Evolutionary conservation across 2,113 vertebrate genomes (phyloP).

Genomic region (Pseudorectes ferrugineus): DNA sequence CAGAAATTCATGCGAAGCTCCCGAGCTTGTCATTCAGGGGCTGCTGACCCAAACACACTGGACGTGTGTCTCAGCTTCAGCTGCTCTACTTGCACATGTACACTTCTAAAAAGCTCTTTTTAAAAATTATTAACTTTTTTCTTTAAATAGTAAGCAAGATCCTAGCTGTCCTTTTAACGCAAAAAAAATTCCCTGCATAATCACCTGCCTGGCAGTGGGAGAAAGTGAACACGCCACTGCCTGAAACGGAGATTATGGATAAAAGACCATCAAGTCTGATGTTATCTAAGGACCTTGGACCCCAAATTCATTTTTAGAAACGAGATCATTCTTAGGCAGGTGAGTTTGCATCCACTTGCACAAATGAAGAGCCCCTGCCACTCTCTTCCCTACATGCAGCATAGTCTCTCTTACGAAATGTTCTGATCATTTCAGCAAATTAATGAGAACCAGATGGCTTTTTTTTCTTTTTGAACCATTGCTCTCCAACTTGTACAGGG

Average conservation of each 20-base stretch:
- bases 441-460: slow-evolving; percentile 1
- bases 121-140: background rate
- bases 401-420: background rate
- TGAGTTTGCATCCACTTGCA: background rate
- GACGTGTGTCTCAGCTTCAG: rapidly evolving
- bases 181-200: background rate
- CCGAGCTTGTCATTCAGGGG: background rate
- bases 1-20: rapidly evolving
- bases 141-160: background rate
- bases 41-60: background rate
- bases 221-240: rapidly evolving
- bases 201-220: background rate
- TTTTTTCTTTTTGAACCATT: background rate
- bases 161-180: background rate
- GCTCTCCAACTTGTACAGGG: background rate
- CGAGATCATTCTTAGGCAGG: background rate
- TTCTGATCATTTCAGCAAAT: slow-evolving; percentile 9
- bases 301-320: slow-evolving; percentile 8
- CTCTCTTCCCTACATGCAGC: background rate
- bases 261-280: background rate
- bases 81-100: background rate
- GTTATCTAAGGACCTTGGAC: background rate
- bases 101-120: background rate
- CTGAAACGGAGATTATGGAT: background rate
- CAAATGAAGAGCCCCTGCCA: background rate